These are phyloP conservation scores for Salvelinus fontinalis DNA, from an alignment of 2,113 vertebrate genomes.

Conservation along the genomic window DNA sequence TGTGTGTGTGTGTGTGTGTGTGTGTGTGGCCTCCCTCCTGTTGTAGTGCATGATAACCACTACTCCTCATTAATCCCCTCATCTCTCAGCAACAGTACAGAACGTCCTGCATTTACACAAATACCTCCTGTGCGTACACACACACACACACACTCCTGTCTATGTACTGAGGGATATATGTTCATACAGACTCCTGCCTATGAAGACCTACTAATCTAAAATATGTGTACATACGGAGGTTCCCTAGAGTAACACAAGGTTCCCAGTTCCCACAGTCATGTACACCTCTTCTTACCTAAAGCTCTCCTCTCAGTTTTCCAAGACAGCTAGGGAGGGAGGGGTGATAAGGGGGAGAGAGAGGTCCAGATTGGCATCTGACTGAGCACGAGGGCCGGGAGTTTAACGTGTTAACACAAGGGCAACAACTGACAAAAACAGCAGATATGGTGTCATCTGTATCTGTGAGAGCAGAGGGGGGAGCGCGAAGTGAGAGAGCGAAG, in stretches of 20 bases:
- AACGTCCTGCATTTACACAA: slow-evolving; percentile 3
- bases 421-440: not conserved
- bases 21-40: too few relatives aligned
- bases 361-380: slow-evolving; percentile 5
- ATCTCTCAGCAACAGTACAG: not conserved
- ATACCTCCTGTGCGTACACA: not conserved
- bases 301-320: not conserved
- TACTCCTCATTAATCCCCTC: not conserved
- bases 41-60: not conserved
- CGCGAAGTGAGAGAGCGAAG: too few relatives aligned
- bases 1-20: too few relatives aligned
- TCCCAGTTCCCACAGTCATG: not conserved
- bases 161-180: not conserved
- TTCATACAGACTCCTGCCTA: too few relatives aligned
- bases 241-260: not conserved
- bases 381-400: not conserved
- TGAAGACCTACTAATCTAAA: too few relatives aligned
- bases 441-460: not conserved
- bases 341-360: not conserved
- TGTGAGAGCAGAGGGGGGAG: not conserved
- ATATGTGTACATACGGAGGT: not conserved
- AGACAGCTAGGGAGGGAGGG: not conserved
- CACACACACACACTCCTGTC: not conserved
- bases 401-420: not conserved
- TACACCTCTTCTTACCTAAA: not conserved